phyloP scores from a whole-genome alignment of 2,888 invertebrate species.

The Latrodectus hesperus region DNA sequence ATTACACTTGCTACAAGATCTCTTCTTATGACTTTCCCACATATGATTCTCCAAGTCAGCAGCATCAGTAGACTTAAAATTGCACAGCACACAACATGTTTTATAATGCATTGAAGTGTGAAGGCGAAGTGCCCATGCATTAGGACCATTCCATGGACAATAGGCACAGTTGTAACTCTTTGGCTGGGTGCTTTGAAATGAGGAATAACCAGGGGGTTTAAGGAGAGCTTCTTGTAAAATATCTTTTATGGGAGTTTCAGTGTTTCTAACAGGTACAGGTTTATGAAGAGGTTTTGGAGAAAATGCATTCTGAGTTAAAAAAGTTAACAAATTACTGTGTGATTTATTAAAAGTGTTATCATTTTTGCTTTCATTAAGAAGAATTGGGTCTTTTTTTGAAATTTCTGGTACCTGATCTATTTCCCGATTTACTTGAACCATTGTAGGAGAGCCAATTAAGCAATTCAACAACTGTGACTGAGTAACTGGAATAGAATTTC shows the following conservation, averaged over 20 bases:
- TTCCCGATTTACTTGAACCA: conserved; percentile 48
- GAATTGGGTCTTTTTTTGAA: conserved; percentile 33
- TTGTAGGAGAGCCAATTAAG: conserved; percentile 59
- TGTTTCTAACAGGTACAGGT: conserved; percentile 15
- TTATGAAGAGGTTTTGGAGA: conserved; percentile 44
- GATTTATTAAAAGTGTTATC: conserved; percentile 57
- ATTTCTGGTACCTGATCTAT: conserved; percentile 40
- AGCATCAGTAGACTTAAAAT: conserved; percentile 93
- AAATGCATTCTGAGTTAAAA: conserved; percentile 60
- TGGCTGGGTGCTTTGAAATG: conserved; percentile 62
- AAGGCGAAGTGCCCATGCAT: conserved; percentile 94
- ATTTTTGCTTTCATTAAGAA: conserved; percentile 26
- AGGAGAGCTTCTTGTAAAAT: conserved; percentile 55
- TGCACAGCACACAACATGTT: conserved; percentile 92
- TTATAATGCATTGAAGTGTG: conserved; percentile 94
- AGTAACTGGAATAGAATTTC: conserved; percentile 32
- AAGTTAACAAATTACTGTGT: conserved; percentile 59
- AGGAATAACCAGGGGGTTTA: conserved; percentile 34
- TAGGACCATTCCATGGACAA: conserved; percentile 93
- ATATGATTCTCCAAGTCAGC: conserved; percentile 92
- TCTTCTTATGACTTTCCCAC: conserved; percentile 91
- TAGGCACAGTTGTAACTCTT: conserved; percentile 89
- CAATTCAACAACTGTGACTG: conserved; percentile 60
- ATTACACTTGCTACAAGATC: conserved; percentile 90
- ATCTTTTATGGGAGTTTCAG: conserved; percentile 39